These are phyloP conservation scores for Trachops cirrhosus DNA, from an alignment of 2,797 vertebrate genomes.

Conservation along the genomic window DNA sequence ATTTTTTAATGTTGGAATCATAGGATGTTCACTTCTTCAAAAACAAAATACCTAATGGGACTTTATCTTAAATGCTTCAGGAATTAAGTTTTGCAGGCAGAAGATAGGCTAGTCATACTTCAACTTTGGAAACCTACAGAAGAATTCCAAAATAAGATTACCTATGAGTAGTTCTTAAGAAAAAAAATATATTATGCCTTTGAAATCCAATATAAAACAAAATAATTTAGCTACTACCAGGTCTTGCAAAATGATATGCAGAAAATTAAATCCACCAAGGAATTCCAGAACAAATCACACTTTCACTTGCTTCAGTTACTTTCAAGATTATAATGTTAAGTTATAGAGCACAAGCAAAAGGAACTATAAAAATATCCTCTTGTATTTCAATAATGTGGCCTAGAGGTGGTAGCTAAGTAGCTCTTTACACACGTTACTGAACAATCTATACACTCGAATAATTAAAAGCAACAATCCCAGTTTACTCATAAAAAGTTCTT, in stretches of 20 bases:
- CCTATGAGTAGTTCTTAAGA: not conserved
- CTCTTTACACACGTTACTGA: constrained; percentile 58
- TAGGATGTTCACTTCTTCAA: not conserved
- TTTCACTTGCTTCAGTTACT: not conserved
- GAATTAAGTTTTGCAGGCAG: not conserved
- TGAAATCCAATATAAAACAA: not conserved
- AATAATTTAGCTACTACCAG: not conserved
- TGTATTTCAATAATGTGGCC: not conserved
- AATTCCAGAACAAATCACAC: not conserved
- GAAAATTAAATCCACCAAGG: not conserved
- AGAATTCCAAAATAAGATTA: not conserved
- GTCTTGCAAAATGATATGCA: not conserved
- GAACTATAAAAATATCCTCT: not conserved
- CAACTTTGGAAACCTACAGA: constrained; percentile 8
- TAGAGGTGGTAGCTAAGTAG: not conserved
- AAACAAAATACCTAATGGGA: not conserved
- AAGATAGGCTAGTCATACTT: not conserved
- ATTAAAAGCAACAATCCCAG: constrained; percentile 73
- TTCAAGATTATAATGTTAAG: constrained; percentile 22
- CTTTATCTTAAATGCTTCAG: not conserved
- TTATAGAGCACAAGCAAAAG: not conserved
- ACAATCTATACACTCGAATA: constrained; percentile 65
- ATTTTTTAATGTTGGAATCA: not conserved
- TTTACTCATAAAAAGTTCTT: constrained; percentile 71
- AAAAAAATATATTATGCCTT: not conserved